Percentiles rank a stretch among this genome's conserved stretches.
Conservation (phyloP, 1,140 invertebrate species). For the Cherax destructor region DNA sequence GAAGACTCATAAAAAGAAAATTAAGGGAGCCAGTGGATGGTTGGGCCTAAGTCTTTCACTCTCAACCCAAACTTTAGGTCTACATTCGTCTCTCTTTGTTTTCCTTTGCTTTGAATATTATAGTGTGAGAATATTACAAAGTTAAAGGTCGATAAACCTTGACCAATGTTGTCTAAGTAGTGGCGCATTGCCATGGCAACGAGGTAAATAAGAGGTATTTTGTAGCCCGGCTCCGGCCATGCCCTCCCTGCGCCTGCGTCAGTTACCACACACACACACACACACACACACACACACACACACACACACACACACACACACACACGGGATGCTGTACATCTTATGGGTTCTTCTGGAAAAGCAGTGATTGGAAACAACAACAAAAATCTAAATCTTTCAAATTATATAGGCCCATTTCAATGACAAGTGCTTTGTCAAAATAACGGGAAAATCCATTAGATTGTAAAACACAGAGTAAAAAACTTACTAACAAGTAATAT, state of each 20-base stretch:
- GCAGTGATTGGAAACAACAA: too few relatives aligned
- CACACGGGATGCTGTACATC: too few relatives aligned
- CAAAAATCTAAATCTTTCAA: too few relatives aligned
- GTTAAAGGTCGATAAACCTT: slow-evolving; percentile 64
- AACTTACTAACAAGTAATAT: too few relatives aligned
- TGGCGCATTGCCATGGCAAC: slow-evolving; percentile 65
- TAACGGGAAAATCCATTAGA: too few relatives aligned
- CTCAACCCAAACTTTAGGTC: not conserved
- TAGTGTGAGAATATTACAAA: not conserved
- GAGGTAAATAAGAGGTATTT: slow-evolving; percentile 68
- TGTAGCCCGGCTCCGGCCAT: slow-evolving; percentile 19
- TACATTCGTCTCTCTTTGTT: not conserved
- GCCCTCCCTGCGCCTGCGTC: slow-evolving; percentile 2
- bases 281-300: too few relatives aligned
- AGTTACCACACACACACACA: not conserved
- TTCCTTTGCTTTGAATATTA: not conserved
- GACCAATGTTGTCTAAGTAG: slow-evolving; percentile 68
- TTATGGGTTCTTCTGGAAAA: too few relatives aligned
- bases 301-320: too few relatives aligned
- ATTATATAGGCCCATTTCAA: too few relatives aligned
- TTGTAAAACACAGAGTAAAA: too few relatives aligned
- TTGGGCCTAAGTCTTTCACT: slow-evolving; percentile 42
- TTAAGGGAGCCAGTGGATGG: slow-evolving; percentile 32
- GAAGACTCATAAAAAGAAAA: slow-evolving; percentile 42
- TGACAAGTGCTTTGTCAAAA: too few relatives aligned